A percentile compares a stretch with the other conserved stretches of the same genome.
Conservation (phyloP, 2,113 vertebrate species). For the Grus americana region DNA sequence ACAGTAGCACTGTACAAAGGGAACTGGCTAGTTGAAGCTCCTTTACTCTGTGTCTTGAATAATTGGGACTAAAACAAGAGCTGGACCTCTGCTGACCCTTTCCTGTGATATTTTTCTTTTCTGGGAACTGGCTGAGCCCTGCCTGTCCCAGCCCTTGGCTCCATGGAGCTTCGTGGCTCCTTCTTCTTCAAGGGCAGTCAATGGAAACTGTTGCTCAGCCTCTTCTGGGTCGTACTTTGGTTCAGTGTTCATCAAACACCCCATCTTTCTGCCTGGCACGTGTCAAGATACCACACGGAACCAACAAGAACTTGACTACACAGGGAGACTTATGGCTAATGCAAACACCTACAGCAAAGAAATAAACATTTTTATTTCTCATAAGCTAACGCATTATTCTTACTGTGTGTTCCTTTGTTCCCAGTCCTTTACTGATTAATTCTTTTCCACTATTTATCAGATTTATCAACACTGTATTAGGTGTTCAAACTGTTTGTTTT, state of each 20-base stretch:
- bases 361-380: constrained; percentile 4
- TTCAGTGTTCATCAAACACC: background rate
- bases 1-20: background rate
- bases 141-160: background rate
- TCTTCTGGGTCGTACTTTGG: background rate
- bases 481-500: background rate
- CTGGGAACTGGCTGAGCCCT: background rate
- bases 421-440: background rate
- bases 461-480: background rate
- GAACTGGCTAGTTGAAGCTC: background rate
- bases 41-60: background rate
- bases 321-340: background rate
- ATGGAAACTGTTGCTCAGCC: background rate
- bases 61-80: background rate
- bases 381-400: background rate
- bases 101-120: background rate
- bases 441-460: background rate
- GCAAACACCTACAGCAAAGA: background rate
- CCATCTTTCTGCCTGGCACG: background rate
- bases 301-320: background rate
- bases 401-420: background rate
- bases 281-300: background rate
- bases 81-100: background rate
- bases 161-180: background rate
- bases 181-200: background rate